Evolutionary conservation across 2,113 vertebrate species (phyloP).

Genomic region (Pycnonotus jocosus): DNA sequence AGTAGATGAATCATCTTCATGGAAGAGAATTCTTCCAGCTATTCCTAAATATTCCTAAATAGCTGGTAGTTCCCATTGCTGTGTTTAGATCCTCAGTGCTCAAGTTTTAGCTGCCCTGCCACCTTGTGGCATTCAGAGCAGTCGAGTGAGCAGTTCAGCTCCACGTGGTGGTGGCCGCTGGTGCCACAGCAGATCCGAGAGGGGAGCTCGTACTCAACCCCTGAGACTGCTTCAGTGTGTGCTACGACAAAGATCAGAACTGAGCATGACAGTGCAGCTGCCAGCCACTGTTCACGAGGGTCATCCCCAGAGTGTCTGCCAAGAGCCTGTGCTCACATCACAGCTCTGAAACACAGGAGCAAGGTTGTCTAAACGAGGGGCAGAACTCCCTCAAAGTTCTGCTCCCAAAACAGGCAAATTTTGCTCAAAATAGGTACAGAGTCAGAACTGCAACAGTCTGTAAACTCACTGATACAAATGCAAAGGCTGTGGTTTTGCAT

Average conservation of each 20-base stretch:
- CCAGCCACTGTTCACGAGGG: not conserved
- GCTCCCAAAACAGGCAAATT: not conserved
- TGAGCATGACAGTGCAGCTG: not conserved
- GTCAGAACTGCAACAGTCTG: not conserved
- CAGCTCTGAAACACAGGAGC: not conserved
- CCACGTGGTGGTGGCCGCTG: not conserved
- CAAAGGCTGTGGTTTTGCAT: not conserved
- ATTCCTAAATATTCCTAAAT: not conserved
- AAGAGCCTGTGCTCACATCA: not conserved
- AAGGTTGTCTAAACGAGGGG: not conserved
- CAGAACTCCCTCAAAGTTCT: not conserved
- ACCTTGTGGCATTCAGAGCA: not conserved
- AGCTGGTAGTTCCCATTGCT: not conserved
- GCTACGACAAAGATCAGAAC: fast-evolving
- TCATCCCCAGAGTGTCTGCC: not conserved
- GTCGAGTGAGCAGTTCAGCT: not conserved
- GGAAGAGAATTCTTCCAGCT: not conserved
- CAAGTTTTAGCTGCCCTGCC: not conserved
- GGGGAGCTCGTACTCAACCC: not conserved
- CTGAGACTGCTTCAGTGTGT: not conserved
- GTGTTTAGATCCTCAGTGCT: not conserved
- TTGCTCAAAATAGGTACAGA: not conserved
- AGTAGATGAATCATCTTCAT: not conserved
- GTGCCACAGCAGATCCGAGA: not conserved
- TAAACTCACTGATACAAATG: not conserved